Evolutionary conservation across 2,113 vertebrate species (phyloP).

Genomic region (Cyprinodon brontotheroides): DNA sequence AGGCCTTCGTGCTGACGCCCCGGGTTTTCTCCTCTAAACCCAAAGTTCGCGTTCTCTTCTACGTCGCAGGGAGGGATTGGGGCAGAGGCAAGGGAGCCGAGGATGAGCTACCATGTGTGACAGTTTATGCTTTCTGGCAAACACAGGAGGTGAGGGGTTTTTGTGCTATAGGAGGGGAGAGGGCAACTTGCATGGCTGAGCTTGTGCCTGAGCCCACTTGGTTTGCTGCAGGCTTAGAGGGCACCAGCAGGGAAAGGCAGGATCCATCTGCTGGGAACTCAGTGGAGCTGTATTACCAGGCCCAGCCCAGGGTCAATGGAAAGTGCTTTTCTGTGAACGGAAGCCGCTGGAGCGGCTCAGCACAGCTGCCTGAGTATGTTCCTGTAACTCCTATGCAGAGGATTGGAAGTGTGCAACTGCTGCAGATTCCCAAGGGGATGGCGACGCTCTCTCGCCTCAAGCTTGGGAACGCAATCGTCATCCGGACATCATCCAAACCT

Average conservation of each 20-base stretch:
- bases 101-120: constrained; percentile 86
- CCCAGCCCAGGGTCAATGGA: constrained; percentile 76
- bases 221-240: constrained; percentile 82
- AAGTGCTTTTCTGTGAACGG: constrained; percentile 72
- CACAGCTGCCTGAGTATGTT: constrained; percentile 78
- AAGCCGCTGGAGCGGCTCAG: constrained; percentile 43
- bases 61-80: constrained; percentile 88
- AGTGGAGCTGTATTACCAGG: constrained; percentile 90
- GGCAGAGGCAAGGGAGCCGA: constrained; percentile 64
- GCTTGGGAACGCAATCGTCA: constrained; percentile 83
- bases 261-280: constrained; percentile 80
- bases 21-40: constrained; percentile 84
- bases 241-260: constrained; percentile 80
- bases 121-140: constrained; percentile 88
- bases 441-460: constrained; percentile 82
- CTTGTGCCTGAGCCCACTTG: constrained; percentile 80
- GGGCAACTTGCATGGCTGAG: constrained; percentile 87
- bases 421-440: constrained; percentile 80
- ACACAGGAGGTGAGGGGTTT: constrained; percentile 86
- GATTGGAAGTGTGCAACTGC: constrained; percentile 90
- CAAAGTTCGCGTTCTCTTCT: constrained; percentile 87
- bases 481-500: constrained; percentile 82
- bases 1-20: constrained; percentile 82
- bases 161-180: constrained; percentile 81
- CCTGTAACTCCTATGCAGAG: constrained; percentile 86